Evolutionary conservation across 2,113 vertebrate species (phyloP).

Genomic region (Bubo scandiacus): DNA sequence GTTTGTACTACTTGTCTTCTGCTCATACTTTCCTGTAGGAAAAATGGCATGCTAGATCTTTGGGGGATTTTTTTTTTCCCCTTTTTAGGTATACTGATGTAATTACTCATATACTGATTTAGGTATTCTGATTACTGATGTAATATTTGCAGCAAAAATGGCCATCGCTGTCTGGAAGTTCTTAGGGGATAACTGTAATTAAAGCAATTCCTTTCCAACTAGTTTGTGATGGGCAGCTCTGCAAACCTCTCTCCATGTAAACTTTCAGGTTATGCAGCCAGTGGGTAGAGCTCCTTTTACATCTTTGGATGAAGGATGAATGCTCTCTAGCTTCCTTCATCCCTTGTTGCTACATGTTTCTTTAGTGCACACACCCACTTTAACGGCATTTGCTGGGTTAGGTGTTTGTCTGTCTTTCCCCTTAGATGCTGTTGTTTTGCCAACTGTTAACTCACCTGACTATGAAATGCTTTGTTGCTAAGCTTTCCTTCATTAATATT

Average conservation of each 20-base stretch:
- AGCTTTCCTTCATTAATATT: not conserved
- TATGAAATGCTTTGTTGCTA: not conserved
- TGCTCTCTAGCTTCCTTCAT: not conserved
- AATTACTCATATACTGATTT: not conserved
- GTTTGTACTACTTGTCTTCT: not conserved
- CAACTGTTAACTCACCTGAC: not conserved
- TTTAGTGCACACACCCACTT: not conserved
- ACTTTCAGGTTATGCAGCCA: not conserved
- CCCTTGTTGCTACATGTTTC: constrained; percentile 13
- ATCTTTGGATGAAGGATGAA: not conserved
- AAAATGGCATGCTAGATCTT: not conserved
- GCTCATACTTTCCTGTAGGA: not conserved
- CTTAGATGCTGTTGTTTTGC: not conserved
- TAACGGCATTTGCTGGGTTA: not conserved
- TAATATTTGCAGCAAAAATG: not conserved
- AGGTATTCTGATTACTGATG: not conserved
- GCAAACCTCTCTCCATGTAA: not conserved
- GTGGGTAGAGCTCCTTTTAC: not conserved
- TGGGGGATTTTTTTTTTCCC: no score
- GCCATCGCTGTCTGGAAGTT: no score
- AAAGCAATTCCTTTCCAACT: not conserved
- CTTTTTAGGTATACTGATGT: not conserved
- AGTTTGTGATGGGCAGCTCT: not conserved
- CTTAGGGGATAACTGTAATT: not conserved
- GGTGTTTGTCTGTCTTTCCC: not conserved